Conservation (phyloP, 2,797 vertebrate genomes). For the Glossophaga mutica region DNA sequence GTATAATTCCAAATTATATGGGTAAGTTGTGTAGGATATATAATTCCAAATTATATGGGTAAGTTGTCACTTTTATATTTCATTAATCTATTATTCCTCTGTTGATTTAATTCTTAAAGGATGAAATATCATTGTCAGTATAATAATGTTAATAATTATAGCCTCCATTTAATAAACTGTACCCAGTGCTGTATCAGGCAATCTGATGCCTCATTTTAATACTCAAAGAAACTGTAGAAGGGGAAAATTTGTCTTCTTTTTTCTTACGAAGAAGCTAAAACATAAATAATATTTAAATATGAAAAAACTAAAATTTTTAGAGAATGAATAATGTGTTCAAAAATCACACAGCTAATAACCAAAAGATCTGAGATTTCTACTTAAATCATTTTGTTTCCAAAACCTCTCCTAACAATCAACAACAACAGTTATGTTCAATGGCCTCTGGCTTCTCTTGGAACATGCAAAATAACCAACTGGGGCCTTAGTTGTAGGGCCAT, state of each 20-base stretch:
- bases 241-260: background rate
- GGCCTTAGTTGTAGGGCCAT: background rate
- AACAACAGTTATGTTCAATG: background rate
- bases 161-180: background rate
- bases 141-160: background rate
- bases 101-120: background rate
- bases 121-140: background rate
- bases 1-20: slow-evolving; percentile 89
- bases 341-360: background rate
- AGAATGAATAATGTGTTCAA: background rate
- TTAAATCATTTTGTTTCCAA: background rate
- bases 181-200: background rate
- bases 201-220: background rate
- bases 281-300: background rate
- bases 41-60: slow-evolving; percentile 90
- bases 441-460: background rate
- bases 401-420: background rate
- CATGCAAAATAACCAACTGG: background rate
- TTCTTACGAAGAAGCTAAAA: background rate
- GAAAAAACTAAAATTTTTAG: background rate
- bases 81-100: background rate
- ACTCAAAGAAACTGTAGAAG: background rate
- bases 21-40: slow-evolving; percentile 90
- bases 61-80: slow-evolving; percentile 44
- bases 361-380: background rate